Evolutionary conservation across 2,888 invertebrate species (phyloP).

Genomic region (Rhagophthalmus giganteus): DNA sequence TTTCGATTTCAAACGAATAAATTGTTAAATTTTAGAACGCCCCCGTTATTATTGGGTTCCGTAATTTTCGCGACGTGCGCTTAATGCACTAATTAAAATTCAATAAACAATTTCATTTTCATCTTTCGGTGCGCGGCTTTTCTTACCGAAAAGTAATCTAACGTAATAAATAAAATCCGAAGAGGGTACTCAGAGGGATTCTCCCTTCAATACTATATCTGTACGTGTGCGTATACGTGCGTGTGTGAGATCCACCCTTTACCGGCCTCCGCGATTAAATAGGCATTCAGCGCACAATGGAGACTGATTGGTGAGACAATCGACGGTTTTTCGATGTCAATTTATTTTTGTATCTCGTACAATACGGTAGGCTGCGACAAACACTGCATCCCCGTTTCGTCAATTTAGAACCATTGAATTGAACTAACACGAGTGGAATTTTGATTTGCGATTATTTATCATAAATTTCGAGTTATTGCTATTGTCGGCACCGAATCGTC

Average conservation of each 20-base stretch:
- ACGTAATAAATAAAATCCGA: constrained; percentile 20
- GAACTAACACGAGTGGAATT: constrained; percentile 52
- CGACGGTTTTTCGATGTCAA: constrained; percentile 56
- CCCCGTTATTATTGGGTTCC: too few relatives aligned
- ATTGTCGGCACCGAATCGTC: not conserved
- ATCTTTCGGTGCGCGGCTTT: too few relatives aligned
- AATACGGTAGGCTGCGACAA: constrained; percentile 53
- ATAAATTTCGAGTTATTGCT: constrained; percentile 42
- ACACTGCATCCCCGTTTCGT: constrained; percentile 49
- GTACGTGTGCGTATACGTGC: constrained; percentile 31
- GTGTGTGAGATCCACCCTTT: constrained; percentile 44
- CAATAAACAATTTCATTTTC: too few relatives aligned
- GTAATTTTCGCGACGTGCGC: too few relatives aligned
- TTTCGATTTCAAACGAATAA: not conserved
- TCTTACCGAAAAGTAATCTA: not conserved
- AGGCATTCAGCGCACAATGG: constrained; percentile 53
- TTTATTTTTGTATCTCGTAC: constrained; percentile 55
- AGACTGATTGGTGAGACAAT: constrained; percentile 57
- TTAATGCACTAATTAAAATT: too few relatives aligned
- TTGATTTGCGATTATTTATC: constrained; percentile 52
- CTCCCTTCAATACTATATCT: constrained; percentile 23
- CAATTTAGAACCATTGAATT: constrained; percentile 55
- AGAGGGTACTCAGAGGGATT: constrained; percentile 22
- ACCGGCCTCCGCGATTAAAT: constrained; percentile 50
- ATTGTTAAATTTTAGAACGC: too few relatives aligned